Conservation (phyloP, 1,140 invertebrate genomes). For the Agrilus planipennis region DNA sequence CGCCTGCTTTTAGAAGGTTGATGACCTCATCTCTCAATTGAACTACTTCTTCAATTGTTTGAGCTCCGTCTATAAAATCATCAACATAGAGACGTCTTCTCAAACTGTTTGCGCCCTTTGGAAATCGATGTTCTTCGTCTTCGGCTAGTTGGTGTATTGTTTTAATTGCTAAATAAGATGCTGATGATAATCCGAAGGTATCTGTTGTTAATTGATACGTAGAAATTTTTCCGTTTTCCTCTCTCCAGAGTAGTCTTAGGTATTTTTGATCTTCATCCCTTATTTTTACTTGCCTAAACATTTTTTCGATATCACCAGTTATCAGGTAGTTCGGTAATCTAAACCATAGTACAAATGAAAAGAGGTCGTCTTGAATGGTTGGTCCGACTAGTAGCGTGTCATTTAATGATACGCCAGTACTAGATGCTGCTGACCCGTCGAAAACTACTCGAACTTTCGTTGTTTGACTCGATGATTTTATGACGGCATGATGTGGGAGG, state of each 20-base stretch:
- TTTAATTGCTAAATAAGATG: constrained; percentile 3
- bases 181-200: neutral
- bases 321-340: constrained; percentile 12
- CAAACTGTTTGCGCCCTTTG: neutral
- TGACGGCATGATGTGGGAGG: constrained; percentile 21
- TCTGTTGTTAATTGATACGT: constrained; percentile 25
- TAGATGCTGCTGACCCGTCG: constrained; percentile 13
- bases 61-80: constrained; percentile 2
- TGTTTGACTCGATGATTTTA: constrained; percentile 13
- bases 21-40: neutral
- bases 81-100: constrained; percentile 8
- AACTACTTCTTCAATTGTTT: constrained; percentile 1
- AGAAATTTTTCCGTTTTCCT: constrained; percentile 15
- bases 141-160: neutral
- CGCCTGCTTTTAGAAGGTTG: neutral
- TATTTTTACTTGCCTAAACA: constrained; percentile 36
- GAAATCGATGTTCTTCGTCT: neutral
- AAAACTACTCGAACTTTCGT: constrained; percentile 24
- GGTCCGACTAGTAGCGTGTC: constrained; percentile 19
- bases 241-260: constrained; percentile 33
- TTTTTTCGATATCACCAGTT: constrained; percentile 33
- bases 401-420: constrained; percentile 23
- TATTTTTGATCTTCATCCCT: constrained; percentile 20
- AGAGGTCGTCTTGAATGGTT: constrained; percentile 20
- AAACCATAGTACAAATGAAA: constrained; percentile 19